Percentiles rank a stretch among this genome's conserved stretches.
Conservation (phyloP, 1,140 invertebrate genomes). For the Drosophila quadrilineata region DNA sequence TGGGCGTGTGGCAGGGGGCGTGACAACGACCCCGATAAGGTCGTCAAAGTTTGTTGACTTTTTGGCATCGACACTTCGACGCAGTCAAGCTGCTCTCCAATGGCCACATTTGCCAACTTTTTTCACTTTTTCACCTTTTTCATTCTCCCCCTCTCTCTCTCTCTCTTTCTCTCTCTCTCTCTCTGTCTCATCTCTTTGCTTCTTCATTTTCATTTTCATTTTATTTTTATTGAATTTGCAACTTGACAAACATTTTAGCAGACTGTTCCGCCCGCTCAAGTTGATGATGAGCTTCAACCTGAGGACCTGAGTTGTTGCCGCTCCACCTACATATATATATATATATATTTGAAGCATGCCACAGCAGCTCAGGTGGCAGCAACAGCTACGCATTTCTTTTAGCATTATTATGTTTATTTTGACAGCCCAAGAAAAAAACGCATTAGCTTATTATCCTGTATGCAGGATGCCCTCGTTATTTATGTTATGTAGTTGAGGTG, state of each 20-base stretch:
- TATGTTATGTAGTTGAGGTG: neutral
- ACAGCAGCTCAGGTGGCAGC: neutral
- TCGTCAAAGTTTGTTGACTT: constrained; percentile 44
- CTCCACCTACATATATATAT: too few species aligned
- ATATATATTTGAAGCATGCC: neutral
- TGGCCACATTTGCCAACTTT: too few species aligned
- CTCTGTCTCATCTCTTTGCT: neutral
- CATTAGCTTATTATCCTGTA: constrained; percentile 40
- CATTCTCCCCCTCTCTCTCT: too few species aligned
- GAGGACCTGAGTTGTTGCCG: constrained; percentile 11
- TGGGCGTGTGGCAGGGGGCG: constrained; percentile 3
- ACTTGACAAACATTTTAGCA: constrained; percentile 48
- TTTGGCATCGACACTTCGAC: constrained; percentile 10
- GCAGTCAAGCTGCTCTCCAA: constrained; percentile 12
- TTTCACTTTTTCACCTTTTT: constrained; percentile 8
- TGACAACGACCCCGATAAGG: constrained; percentile 48
- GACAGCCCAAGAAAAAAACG: constrained; percentile 19
- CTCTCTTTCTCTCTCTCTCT: neutral
- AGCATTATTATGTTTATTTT: constrained; percentile 48
- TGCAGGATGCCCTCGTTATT: neutral
- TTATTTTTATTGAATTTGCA: constrained; percentile 50
- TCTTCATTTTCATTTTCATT: constrained; percentile 9
- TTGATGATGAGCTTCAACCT: neutral
- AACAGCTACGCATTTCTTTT: neutral
- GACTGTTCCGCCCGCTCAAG: constrained; percentile 6